Base-by-base conservation (phyloP, 1,140 invertebrate genomes). In the Drosophila busckii region DNA sequence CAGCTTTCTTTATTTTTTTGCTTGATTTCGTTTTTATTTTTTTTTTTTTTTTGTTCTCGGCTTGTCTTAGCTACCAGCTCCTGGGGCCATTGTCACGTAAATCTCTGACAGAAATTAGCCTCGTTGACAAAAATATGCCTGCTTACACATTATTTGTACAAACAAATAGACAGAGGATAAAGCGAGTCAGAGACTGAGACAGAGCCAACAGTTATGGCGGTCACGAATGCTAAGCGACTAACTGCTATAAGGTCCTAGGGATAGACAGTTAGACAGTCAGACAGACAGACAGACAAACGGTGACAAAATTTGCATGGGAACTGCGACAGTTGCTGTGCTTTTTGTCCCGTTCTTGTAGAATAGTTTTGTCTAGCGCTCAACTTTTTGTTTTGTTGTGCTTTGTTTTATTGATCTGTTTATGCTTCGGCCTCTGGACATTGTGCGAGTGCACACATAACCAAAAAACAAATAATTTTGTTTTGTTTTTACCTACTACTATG, bases 61-160 rank as follows among this genome's bases (percentile, higher is more conserved):
- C 22, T 40, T 35, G 17, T 4, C 8, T 37, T 10, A 12, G 28
- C 19, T 42, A 16, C n/a, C 4, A 26, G 40, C 20, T 70, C 53
- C 28, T 10, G 29, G 49, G 46, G 59, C 75, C 60, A 80, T 80
- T 80, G 69, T 80, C 69, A 80, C 75, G 75, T 82, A 82, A 82
- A 80, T 80, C 75, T 73, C 60, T 70, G 69, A 69, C 75, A 70
- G 69, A 70, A 82, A 80, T 75, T 82, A 80, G 69, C 69, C 75
- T 65, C 64, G 69, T 82, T 82, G 75, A 80, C 75, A 75, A 80
- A 80, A 82, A 82, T 82, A 80, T 82, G 75, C 69, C 75, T 73
- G 75, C 75, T 80, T 80, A 82, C 75, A 80, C 75, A 82, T 82
- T 82, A 80, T 82, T 82, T 80, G 67, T 73, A 82, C 60, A 75